Evolutionary conservation across 2,797 vertebrate species (phyloP), one percentile per base, ranked within the genome.

Genomic region (Sphenodon punctatus): DNA sequence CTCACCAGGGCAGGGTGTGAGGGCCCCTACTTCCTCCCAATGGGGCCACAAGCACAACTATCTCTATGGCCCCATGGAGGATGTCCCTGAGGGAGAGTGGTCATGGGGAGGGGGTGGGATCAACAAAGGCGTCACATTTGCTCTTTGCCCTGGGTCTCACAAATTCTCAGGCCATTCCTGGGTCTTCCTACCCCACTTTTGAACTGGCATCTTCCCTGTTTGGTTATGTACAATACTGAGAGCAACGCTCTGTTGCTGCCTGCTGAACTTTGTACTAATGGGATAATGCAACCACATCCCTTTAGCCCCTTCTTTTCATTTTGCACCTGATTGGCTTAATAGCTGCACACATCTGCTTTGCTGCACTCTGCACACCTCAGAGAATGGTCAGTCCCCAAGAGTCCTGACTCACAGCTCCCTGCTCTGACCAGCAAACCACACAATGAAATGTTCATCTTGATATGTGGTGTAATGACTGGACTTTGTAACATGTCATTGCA

Each of bases 361-460:
- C 76, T 87, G 56, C 63, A 69, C 43, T 73, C 25, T 38, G 61
- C 56, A 4, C 4, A 2, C 79, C 56, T 85, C 82, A 53, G 70
- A 27, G 76, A 89, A 80, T 0, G 4, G 34, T 25, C 34, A 32
- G 0, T 75, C 90, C 63, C 56, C 74, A 71, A 55, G 55, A 85
- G 68, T 30, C 0, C 0, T 2, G 2, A 81, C 81, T 81, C 56
- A 78, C 79, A 77, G 64, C 69, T 87, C 86, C 55, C 85, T 89
- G 61, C 76, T 49, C 15, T 69, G 87, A 82, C 79, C 82, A 80
- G 76, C 72, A 88, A 90, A 82, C 65, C 83, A 87, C 78, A 75
- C 48, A 67, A 2, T 81, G 15, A 85, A 86, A 67, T 60, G 72
- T 80, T 87, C 56, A 59, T 87, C 65, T 49, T 56, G 25, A 81